A percentile compares a stretch with the other conserved stretches of the same genome.
Conservation (phyloP, 1,140 invertebrate species). For the Meloidogyne exigua region DNA sequence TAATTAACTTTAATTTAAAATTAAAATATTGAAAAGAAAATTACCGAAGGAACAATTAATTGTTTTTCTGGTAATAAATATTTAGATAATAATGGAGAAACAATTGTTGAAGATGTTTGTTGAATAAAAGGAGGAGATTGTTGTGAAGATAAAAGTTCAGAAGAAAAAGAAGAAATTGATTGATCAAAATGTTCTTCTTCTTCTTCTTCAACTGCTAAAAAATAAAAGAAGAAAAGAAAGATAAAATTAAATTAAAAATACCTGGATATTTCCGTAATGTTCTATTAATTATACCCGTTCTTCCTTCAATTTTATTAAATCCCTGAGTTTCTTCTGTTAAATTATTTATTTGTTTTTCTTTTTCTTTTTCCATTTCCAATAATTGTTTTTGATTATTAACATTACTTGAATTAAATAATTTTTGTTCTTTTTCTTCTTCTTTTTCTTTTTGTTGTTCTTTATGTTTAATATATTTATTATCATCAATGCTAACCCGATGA, state of each 20-base stretch:
- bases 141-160: not conserved
- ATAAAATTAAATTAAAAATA: not conserved
- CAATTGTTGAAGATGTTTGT: not conserved
- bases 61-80: not conserved
- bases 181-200: slow-evolving; percentile 14
- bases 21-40: too few relatives aligned
- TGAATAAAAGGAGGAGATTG: not conserved
- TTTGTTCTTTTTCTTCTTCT: too few relatives aligned
- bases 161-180: not conserved
- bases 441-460: not conserved
- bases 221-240: not conserved
- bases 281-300: slow-evolving; percentile 16
- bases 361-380: slow-evolving; percentile 4
- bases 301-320: slow-evolving; percentile 13
- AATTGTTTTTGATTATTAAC: slow-evolving; percentile 6
- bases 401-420: not conserved
- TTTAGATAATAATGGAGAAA: slow-evolving; percentile 3
- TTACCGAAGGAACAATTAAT: not conserved
- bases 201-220: slow-evolving; percentile 28
- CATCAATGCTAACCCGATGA: slow-evolving; percentile 23
- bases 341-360: slow-evolving; percentile 10
- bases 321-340: not conserved
- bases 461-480: not conserved
- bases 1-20: not conserved
- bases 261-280: slow-evolving; percentile 11